These are phyloP conservation scores for Centropus unirufus DNA, from an alignment of 2,113 vertebrate genomes.

Conservation along the genomic window DNA sequence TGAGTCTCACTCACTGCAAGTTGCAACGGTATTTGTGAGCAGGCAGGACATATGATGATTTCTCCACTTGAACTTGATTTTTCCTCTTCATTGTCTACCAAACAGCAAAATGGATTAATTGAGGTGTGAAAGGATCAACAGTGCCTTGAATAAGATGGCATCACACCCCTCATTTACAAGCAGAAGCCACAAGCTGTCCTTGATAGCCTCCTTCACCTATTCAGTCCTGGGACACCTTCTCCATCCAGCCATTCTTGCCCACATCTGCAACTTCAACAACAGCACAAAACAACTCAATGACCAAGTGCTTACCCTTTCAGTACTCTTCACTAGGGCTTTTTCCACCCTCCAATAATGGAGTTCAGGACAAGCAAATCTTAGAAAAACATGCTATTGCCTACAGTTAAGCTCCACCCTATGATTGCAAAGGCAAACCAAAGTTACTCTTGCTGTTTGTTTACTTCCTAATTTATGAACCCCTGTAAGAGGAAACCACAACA, in stretches of 20 bases:
- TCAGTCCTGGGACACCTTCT: background rate
- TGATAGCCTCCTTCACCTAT: no score
- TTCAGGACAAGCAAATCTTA: background rate
- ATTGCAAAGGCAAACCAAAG: constrained; percentile 38
- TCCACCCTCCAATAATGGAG: background rate
- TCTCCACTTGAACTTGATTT: background rate
- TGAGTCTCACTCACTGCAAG: rapidly evolving
- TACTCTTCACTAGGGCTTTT: background rate
- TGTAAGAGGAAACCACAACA: background rate
- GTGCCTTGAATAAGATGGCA: rapidly evolving
- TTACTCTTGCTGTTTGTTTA: constrained; percentile 16
- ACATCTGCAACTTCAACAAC: background rate
- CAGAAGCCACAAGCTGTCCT: background rate
- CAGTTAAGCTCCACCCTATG: background rate
- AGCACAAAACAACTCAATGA: rapidly evolving
- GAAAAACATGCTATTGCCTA: background rate
- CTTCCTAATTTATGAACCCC: constrained; percentile 39
- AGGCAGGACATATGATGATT: background rate
- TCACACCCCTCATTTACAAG: background rate
- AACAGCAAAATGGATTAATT: no score
- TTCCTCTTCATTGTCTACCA: background rate
- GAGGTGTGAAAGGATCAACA: rapidly evolving
- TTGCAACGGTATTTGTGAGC: background rate
- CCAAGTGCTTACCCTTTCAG: rapidly evolving
- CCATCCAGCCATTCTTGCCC: background rate